Percentiles rank a stretch among this genome's conserved stretches.
Evolutionary conservation across 2,797 vertebrate genomes (phyloP).

Genomic region (Taeniopygia guttata): DNA sequence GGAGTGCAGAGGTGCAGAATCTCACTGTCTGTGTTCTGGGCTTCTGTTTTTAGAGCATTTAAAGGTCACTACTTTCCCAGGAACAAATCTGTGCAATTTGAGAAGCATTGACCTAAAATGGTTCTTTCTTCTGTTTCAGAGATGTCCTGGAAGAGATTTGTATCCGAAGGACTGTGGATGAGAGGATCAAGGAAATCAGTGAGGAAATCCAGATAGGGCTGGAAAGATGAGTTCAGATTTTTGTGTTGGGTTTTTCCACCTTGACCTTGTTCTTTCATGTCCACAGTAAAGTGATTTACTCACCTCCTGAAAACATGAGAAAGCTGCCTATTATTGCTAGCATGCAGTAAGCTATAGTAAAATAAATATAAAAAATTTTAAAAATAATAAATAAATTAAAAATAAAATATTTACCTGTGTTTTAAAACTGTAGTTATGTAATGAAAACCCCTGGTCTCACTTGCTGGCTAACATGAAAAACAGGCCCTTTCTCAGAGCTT

Average conservation of each 20-base stretch:
- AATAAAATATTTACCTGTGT: neutral
- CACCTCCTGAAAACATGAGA: neutral
- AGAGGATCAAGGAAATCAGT: constrained; percentile 84
- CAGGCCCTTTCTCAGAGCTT: neutral
- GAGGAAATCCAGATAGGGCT: constrained; percentile 84
- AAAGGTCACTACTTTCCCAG: neutral
- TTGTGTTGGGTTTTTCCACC: neutral
- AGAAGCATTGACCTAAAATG: neutral
- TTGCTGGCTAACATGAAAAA: neutral
- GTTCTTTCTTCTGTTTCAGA: constrained; percentile 71
- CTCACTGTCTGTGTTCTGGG: neutral
- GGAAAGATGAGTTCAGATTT: neutral
- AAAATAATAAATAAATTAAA: neutral
- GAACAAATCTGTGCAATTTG: neutral
- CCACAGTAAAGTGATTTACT: neutral
- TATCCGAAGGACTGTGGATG: constrained; percentile 87
- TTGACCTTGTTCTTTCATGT: neutral
- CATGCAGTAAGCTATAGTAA: neutral
- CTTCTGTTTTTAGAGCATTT: neutral
- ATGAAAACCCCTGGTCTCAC: neutral
- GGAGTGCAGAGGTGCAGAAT: neutral
- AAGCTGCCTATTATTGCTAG: neutral
- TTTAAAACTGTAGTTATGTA: neutral
- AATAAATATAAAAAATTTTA: neutral
- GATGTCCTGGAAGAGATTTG: constrained; percentile 78